Conservation (phyloP, 1,140 invertebrate species). For the Drosophila kurseongensis region DNA sequence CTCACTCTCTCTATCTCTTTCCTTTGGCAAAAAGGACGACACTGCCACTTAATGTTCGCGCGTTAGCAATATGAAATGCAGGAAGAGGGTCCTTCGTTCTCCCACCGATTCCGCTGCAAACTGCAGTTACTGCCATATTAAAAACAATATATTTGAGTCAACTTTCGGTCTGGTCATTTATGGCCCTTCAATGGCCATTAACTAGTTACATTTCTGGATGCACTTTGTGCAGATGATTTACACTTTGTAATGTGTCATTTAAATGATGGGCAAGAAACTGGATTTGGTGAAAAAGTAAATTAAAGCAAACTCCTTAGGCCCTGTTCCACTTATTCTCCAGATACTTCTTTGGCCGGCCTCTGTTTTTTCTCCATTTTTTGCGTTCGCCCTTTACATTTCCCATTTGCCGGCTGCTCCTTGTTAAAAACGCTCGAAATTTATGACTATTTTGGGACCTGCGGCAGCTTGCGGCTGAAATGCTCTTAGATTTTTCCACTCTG, state of each 20-base stretch:
- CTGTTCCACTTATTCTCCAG: constrained; percentile 47
- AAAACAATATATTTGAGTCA: constrained; percentile 68
- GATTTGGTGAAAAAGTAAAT: constrained; percentile 57
- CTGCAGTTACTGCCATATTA: constrained; percentile 52
- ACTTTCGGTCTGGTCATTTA: constrained; percentile 24
- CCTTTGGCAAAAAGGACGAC: constrained; percentile 40
- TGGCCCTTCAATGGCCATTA: constrained; percentile 53
- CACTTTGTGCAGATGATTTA: constrained; percentile 36
- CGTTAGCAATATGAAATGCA: constrained; percentile 66
- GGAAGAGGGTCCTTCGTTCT: constrained; percentile 7
- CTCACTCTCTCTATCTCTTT: not conserved
- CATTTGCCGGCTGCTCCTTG: constrained; percentile 69
- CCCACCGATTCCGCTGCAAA: constrained; percentile 12
- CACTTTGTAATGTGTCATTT: constrained; percentile 50
- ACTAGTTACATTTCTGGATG: constrained; percentile 46
- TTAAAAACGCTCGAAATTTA: constrained; percentile 77
- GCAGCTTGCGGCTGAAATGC: constrained; percentile 61
- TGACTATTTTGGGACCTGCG: constrained; percentile 77
- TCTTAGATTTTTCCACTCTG: constrained; percentile 61
- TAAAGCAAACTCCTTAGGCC: constrained; percentile 73
- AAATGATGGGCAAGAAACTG: constrained; percentile 7
- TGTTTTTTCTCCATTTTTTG: constrained; percentile 10
- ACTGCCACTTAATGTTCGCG: constrained; percentile 74
- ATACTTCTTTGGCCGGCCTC: constrained; percentile 25
- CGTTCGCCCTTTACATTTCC: constrained; percentile 45